phyloP scores from a whole-genome alignment of 2,797 vertebrate genomes.

The Sebastes trivittatus region DNA sequence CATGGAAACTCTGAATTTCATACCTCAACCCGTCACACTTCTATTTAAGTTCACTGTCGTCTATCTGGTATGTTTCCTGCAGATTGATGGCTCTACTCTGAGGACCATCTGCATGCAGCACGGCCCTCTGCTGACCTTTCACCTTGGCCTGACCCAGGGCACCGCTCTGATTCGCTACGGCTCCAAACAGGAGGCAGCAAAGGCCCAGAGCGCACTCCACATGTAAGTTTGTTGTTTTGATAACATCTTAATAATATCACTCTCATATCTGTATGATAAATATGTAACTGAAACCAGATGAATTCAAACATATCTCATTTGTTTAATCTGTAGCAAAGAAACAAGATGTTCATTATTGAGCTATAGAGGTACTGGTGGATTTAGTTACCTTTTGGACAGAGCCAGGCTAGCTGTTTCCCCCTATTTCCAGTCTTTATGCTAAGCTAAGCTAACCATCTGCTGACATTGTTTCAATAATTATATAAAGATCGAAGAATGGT shows the following conservation, averaged over 20 bases:
- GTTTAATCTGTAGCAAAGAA: background rate
- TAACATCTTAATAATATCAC: background rate
- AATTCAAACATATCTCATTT: background rate
- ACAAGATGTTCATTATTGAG: background rate
- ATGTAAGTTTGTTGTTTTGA: constrained; percentile 82
- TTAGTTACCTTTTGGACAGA: background rate
- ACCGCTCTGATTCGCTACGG: constrained; percentile 97
- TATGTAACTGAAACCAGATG: background rate
- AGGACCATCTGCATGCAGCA: constrained; percentile 99
- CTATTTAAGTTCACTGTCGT: background rate
- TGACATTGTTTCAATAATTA: background rate
- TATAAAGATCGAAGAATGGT: background rate
- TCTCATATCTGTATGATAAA: background rate
- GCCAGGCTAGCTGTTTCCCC: too few species aligned
- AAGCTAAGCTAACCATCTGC: background rate
- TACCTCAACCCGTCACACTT: background rate
- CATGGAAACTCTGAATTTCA: background rate
- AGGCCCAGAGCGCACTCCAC: constrained; percentile 98
- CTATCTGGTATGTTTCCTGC: background rate
- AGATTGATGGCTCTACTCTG: constrained; percentile 98
- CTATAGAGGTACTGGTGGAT: background rate
- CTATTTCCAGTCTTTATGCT: background rate
- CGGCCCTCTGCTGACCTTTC: constrained; percentile 98
- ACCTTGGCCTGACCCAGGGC: constrained; percentile 98
- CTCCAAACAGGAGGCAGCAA: constrained; percentile 97